Percentiles rank a stretch among this genome's conserved stretches.
These are phyloP conservation scores for Proterorhinus semilunaris DNA, from an alignment of 2,113 vertebrate species.

Conservation along the genomic window DNA sequence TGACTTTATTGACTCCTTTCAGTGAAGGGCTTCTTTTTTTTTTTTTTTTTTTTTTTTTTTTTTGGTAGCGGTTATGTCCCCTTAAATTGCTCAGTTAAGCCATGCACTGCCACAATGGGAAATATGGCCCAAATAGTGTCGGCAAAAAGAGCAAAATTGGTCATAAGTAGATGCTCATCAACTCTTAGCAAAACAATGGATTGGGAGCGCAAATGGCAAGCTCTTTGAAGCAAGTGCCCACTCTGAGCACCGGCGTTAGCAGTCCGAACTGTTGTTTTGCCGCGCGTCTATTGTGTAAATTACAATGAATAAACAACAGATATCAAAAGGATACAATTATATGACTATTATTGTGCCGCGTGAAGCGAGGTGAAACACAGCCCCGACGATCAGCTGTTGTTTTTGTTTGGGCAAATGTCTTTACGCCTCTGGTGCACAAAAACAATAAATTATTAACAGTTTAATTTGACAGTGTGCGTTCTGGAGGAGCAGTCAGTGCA, in stretches of 20 bases:
- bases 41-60: conserved; percentile 18
- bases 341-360: neutral
- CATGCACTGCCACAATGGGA: conserved; percentile 16
- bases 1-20: conserved; percentile 36
- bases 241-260: conserved; percentile 31
- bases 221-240: conserved; percentile 33
- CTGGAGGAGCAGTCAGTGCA: neutral
- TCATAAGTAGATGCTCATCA: conserved; percentile 43
- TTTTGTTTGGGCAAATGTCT: conserved; percentile 1
- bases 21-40: conserved; percentile 17
- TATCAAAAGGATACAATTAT: neutral
- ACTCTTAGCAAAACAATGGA: conserved; percentile 44
- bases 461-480: neutral
- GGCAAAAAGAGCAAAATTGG: conserved; percentile 18
- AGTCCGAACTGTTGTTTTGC: conserved; percentile 9
- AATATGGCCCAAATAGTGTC: conserved; percentile 16
- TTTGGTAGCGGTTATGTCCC: neutral
- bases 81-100: conserved; percentile 18
- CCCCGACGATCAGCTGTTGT: neutral
- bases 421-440: neutral
- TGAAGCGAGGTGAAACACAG: conserved; percentile 2
- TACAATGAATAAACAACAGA: conserved; percentile 5
- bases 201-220: conserved; percentile 37
- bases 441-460: conserved; percentile 1
- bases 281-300: neutral